Evolutionary conservation across 1,140 invertebrate genomes (phyloP).

Genomic region (Wasmannia auropunctata): DNA sequence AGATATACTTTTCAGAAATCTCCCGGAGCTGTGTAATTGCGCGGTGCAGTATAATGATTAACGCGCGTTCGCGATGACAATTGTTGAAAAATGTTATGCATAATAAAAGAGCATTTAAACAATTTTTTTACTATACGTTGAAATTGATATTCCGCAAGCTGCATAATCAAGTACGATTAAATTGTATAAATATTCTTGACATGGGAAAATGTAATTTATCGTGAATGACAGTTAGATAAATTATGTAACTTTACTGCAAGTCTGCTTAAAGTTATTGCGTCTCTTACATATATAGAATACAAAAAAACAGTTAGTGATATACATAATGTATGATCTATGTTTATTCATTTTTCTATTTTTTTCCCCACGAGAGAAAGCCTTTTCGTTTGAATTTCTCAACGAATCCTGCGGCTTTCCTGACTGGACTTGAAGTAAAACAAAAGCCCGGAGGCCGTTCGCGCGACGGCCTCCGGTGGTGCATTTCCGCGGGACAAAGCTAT

Average conservation of each 20-base stretch:
- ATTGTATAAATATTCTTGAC: neutral
- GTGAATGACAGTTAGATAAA: neutral
- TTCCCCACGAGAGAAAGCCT: neutral
- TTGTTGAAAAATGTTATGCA: constrained; percentile 1
- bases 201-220: neutral
- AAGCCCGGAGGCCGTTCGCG: constrained; percentile 6
- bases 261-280: neutral
- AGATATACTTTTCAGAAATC: constrained; percentile 44
- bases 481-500: constrained; percentile 72
- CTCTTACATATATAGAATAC: neutral
- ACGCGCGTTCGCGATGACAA: neutral
- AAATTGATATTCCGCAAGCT: constrained; percentile 6
- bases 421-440: neutral
- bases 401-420: neutral
- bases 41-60: constrained; percentile 25
- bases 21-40: constrained; percentile 22
- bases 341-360: neutral
- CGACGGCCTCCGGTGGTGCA: constrained; percentile 43
- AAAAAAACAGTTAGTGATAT: neutral
- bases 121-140: neutral
- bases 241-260: neutral
- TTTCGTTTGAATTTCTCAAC: neutral
- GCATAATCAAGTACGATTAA: neutral
- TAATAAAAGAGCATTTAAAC: neutral
- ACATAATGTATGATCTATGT: neutral